Conservation (phyloP, 2,888 invertebrate species). For the Cryptus viduatorius region DNA sequence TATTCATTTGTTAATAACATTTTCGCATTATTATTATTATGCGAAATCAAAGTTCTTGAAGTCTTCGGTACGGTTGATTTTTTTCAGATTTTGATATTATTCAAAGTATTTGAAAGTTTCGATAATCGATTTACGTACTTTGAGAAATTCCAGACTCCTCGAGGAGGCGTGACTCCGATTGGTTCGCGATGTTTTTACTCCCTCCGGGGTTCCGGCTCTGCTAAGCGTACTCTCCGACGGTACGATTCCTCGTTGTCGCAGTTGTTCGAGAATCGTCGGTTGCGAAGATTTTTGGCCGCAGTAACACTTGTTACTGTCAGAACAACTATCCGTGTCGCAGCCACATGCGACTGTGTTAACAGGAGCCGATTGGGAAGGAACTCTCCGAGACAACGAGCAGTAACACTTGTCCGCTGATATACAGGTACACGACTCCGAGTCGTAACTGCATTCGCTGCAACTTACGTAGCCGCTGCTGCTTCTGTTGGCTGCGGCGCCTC, state of each 20-base stretch:
- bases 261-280: constrained; percentile 86
- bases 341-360: constrained; percentile 87
- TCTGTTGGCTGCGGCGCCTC: constrained; percentile 79
- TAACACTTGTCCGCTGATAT: constrained; percentile 93
- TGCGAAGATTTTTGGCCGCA: constrained; percentile 85
- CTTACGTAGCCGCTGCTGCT: constrained; percentile 91
- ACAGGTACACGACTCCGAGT: constrained; percentile 93
- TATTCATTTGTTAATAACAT: too few species aligned
- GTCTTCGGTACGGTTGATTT: too few species aligned
- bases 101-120: not conserved
- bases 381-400: constrained; percentile 88
- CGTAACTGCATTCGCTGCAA: constrained; percentile 94
- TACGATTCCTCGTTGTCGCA: constrained; percentile 86
- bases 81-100: too few species aligned
- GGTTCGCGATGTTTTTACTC: constrained; percentile 72
- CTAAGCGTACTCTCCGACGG: constrained; percentile 83
- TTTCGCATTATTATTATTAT: too few species aligned
- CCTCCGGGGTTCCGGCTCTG: constrained; percentile 77
- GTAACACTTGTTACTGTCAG: constrained; percentile 95
- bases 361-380: constrained; percentile 83
- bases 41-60: too few species aligned
- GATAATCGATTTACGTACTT: constrained; percentile 73
- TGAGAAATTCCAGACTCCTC: constrained; percentile 83
- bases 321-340: constrained; percentile 94
- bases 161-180: constrained; percentile 78